Evolutionary conservation across 2,797 vertebrate species (phyloP).

Genomic region (Pseudochirops cupreus): DNA sequence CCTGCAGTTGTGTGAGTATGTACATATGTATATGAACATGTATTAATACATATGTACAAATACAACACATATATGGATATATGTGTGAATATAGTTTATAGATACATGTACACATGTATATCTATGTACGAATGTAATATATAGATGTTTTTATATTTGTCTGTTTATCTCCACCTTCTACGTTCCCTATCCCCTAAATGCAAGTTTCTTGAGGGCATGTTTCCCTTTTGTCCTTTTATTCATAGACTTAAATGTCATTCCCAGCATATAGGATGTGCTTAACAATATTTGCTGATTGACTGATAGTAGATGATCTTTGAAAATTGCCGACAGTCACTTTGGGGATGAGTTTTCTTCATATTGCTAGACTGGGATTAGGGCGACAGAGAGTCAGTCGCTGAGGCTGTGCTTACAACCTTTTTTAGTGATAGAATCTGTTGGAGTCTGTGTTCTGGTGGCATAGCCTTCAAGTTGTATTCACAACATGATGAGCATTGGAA

Average conservation of each 20-base stretch:
- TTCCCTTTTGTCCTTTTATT: neutral
- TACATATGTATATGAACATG: neutral
- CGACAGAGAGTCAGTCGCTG: neutral
- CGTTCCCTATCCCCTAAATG: neutral
- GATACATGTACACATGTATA: neutral
- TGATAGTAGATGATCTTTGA: neutral
- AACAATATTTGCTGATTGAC: neutral
- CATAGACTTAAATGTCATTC: neutral
- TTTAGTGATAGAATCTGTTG: neutral
- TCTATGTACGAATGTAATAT: neutral
- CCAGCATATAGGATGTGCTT: neutral
- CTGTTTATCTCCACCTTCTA: neutral
- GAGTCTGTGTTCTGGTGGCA: neutral
- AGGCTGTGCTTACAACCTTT: neutral
- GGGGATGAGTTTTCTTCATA: neutral
- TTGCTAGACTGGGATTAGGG: neutral
- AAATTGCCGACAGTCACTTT: neutral
- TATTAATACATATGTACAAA: neutral
- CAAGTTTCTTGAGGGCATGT: neutral
- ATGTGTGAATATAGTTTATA: neutral
- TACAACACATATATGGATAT: neutral
- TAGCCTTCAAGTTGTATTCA: neutral
- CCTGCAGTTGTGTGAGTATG: neutral
- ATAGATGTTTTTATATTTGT: neutral
- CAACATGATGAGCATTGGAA: neutral